phyloP scores from a whole-genome alignment of 2,888 invertebrate genomes.

The Alviniconcha strummeri region DNA sequence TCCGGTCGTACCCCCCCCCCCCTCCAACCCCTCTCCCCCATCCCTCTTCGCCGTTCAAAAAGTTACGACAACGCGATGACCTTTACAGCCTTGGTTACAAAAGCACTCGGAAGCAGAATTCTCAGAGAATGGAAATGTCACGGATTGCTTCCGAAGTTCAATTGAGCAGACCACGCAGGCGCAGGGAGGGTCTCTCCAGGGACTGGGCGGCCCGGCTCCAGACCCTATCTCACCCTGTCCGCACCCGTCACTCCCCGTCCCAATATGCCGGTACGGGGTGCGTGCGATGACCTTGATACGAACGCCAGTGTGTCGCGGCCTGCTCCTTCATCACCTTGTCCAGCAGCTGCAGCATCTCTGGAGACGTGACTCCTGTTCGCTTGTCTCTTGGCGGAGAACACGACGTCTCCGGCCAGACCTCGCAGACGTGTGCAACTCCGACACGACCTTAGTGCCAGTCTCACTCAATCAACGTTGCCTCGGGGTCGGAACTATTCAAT shows the following conservation, averaged over 20 bases:
- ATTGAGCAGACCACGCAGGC: neutral
- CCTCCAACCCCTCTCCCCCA: no score
- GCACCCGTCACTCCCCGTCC: conserved; percentile 9
- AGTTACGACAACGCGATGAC: no score
- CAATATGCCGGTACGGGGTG: conserved; percentile 27
- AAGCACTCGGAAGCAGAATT: no score
- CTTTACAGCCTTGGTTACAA: no score
- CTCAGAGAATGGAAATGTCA: neutral
- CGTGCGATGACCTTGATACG: conserved; percentile 28
- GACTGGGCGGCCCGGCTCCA: conserved; percentile 7
- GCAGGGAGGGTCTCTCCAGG: neutral
- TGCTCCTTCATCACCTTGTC: neutral
- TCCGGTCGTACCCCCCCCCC: neutral
- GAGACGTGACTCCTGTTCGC: neutral
- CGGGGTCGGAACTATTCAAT: no score
- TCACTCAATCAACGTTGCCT: no score
- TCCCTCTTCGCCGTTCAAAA: no score
- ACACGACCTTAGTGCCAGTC: no score
- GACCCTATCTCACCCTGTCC: conserved; percentile 8
- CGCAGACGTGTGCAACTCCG: no score
- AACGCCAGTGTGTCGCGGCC: conserved; percentile 6
- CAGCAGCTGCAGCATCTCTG: neutral
- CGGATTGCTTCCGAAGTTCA: neutral
- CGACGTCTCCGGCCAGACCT: no score
- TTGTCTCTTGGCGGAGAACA: neutral